Conservation (phyloP, 1,140 invertebrate genomes). For the Lethrus apterus region DNA sequence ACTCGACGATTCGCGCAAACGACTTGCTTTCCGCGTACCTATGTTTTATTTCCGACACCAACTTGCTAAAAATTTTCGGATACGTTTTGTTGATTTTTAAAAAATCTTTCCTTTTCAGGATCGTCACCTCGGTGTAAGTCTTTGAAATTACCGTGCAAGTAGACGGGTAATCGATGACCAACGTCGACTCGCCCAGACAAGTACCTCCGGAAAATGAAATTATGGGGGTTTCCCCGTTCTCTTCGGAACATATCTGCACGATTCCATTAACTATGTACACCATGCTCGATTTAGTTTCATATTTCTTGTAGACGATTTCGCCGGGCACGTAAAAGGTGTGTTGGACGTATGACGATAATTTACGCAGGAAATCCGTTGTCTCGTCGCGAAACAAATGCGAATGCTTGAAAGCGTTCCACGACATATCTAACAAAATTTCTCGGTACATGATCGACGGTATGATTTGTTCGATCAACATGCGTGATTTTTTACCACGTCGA, state of each 20-base stretch:
- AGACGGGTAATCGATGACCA: slow-evolving; percentile 16
- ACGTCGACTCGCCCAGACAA: slow-evolving; percentile 17
- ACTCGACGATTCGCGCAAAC: not conserved
- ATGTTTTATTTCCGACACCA: not conserved
- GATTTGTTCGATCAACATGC: not conserved
- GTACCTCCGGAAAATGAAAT: slow-evolving; percentile 18
- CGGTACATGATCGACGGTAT: slow-evolving; percentile 9
- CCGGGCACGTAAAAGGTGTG: slow-evolving; percentile 9
- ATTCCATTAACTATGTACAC: slow-evolving; percentile 19
- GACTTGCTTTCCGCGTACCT: slow-evolving; percentile 7
- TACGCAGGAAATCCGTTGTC: slow-evolving; percentile 10
- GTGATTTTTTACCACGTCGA: not conserved
- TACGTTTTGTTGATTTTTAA: slow-evolving; percentile 14
- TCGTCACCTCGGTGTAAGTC: slow-evolving; percentile 18
- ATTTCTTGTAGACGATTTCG: slow-evolving; percentile 7
- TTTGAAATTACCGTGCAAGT: slow-evolving; percentile 18
- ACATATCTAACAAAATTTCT: slow-evolving; percentile 18
- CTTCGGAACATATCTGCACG: slow-evolving; percentile 19
- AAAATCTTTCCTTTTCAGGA: slow-evolving; percentile 14
- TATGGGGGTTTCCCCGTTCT: slow-evolving; percentile 22
- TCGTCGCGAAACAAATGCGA: slow-evolving; percentile 19
- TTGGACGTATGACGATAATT: slow-evolving; percentile 4
- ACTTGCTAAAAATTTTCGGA: slow-evolving; percentile 3
- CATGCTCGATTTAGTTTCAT: slow-evolving; percentile 8
- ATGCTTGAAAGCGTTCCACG: slow-evolving; percentile 21